Base-by-base conservation (phyloP, 1,140 invertebrate species). In the Macrosteles quadrilineatus region DNA sequence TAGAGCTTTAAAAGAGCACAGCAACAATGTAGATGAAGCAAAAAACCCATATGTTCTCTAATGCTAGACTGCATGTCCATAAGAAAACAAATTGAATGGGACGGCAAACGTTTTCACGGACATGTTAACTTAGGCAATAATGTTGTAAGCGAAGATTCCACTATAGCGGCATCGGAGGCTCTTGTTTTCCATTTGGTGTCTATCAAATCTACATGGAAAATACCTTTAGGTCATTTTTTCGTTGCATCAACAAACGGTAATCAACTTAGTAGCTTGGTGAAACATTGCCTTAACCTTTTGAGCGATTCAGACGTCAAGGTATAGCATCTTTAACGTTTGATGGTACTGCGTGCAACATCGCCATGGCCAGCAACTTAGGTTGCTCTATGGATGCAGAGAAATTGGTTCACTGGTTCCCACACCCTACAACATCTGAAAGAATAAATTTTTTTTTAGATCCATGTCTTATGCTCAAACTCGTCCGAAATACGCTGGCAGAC, bases 171-270 rank as follows among this genome's bases (percentile, higher is more conserved):
- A 30, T 77, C 74, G 68, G 71, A 77, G 72, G 77, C 75, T 17
- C 67, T 80, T 45, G 77, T 79, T 40, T 78, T 78, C 66, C 73
- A 79, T 74, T 65, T 77, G n/a, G 73, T 76, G 30, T 57, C 68
- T 25, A 50, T 80, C 4, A 80, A 80, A 68, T 71, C 63, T 12
- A 23, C 45, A 11, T 80, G 77, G 73, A 80, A 79, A 69, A 69
- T 80, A 57, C 78, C 79, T 31, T 25, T 80, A 40, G 78, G 73
- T 17, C 79, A 80, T 75, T 79, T 78, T 57, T 76, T 77, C 74
- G 40, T 43, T 25, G 73, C 74, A 64, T 74, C 74, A 30, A 21
- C 57, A 19, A 74, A 73, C 36, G 45, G 4, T 30, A 74, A 68
- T 63, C 43, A 67, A 67, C 14, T 53, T 29, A 70, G 32, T 29